Evolutionary conservation across 2,888 invertebrate genomes (phyloP), one percentile per base, ranked within the genome.

Genomic region (Endotricha flammealis): DNA sequence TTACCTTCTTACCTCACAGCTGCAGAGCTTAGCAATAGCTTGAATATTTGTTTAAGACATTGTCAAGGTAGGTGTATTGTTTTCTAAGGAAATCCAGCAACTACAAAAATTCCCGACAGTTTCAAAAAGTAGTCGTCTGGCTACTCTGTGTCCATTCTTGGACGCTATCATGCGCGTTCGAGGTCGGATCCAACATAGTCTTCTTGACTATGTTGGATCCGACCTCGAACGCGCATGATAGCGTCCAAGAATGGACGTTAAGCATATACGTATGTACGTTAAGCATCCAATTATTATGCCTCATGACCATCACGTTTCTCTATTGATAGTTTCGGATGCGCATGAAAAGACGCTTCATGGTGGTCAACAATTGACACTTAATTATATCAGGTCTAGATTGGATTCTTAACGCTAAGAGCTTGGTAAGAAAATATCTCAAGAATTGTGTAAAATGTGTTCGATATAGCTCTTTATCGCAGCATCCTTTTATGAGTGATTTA

Each of bases 341-440:
- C 48, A 53, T 17, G 0, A 11, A 0, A 36, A 35, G 13, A 45
- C 48, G 20, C 12, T 57, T 2, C 60, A 60, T 37, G 57, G 57
- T n/a, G 54, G 53, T 4, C 43, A 45, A 3, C 50, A 48, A n/a
- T 3, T 50, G 1, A 52, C 46, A 35, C 9, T 53, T 0, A 48
- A 41, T 30, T 52, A 38, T 16, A 6, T 58, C 4, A 29, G 49
- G 10, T 22, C 39, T 0, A 45, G 39, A 30, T 12, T 56, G 48
- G 48, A 54, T 60, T 1, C 2, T 54, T 11, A 13, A 38, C 5
- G 39, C 23, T 0, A 46, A 32, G 11, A 12, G 35, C 1, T 23
- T 22, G 2, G 13, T 38, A 5, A 38, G 24, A 14, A 3, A 16
- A 6, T 25, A 27, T 31, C 11, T 31, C 6, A 11, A 14, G 2